Evolutionary conservation across 2,797 vertebrate genomes (phyloP).

Genomic region (Galago senegalensis): DNA sequence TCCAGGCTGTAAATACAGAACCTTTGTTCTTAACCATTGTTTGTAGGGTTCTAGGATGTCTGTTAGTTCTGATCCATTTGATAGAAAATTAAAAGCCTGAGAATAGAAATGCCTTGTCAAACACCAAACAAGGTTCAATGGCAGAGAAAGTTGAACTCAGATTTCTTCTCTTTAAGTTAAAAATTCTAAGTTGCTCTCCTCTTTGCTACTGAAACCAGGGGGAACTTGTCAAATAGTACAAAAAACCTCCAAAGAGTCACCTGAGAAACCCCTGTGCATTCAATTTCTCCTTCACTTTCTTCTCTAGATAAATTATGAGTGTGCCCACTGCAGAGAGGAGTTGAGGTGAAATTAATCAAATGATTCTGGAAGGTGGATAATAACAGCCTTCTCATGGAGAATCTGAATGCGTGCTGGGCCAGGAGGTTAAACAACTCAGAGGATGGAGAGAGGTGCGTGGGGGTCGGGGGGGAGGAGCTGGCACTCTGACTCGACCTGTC

Average conservation of each 20-base stretch:
- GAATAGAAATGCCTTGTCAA: not conserved
- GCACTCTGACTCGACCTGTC: not conserved
- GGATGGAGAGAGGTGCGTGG: not conserved
- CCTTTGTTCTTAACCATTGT: not conserved
- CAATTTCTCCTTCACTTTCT: not conserved
- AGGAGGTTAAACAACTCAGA: not conserved
- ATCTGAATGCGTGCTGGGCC: not conserved
- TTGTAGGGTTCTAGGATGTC: not conserved
- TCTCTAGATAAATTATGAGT: not conserved
- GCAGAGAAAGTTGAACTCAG: not conserved
- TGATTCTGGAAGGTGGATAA: not conserved
- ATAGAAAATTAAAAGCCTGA: not conserved
- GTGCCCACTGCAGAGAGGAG: not conserved
- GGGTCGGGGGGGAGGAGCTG: not conserved
- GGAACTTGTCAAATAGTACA: not conserved
- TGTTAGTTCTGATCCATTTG: not conserved
- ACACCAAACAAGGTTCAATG: not conserved
- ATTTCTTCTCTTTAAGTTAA: not conserved
- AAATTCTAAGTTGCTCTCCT: not conserved
- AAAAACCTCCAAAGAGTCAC: not conserved
- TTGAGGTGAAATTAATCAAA: not conserved
- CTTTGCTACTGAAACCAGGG: not conserved
- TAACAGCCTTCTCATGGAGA: not conserved
- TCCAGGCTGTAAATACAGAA: not conserved
- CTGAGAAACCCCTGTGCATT: no score